Percentiles rank a stretch among this genome's conserved stretches.
phyloP scores from a whole-genome alignment of 2,888 invertebrate species.

The Drosophila falleni region DNA sequence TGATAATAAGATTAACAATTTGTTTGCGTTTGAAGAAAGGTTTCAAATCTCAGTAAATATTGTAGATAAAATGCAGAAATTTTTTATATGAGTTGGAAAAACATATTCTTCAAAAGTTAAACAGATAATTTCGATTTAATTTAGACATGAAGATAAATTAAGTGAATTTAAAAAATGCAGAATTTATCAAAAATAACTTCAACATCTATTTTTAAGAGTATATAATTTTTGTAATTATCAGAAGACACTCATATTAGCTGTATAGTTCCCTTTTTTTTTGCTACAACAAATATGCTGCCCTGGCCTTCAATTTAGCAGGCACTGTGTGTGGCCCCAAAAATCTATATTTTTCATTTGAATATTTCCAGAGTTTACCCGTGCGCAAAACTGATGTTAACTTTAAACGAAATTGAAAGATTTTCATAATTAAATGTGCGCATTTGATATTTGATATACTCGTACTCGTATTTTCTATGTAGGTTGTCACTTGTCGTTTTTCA shows the following conservation, averaged over 20 bases:
- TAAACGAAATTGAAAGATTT: conserved; percentile 49
- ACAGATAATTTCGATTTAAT: neutral
- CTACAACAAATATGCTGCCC: neutral
- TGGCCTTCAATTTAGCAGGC: conserved; percentile 2
- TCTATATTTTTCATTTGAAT: neutral
- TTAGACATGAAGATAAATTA: neutral
- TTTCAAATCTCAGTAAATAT: neutral
- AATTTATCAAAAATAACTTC: too few species aligned
- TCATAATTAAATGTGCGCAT: conserved; percentile 66
- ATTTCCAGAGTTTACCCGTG: conserved; percentile 43
- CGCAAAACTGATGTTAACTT: conserved; percentile 44
- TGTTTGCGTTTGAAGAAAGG: neutral
- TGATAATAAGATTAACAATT: neutral
- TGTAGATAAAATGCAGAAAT: neutral
- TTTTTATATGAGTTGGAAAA: neutral
- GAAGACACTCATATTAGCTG: neutral
- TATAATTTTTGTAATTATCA: neutral
- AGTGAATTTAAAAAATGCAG: neutral
- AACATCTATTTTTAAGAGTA: neutral
- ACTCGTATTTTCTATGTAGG: conserved; percentile 27
- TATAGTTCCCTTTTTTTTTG: neutral
- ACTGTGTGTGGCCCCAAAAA: conserved; percentile 29
- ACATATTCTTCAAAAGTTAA: neutral
- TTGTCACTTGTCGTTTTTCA: conserved; percentile 63
- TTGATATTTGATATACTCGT: conserved; percentile 68